Percentiles rank a stretch among this genome's conserved stretches.
Conservation (phyloP, 2,888 invertebrate species). For the Opisthograptis luteolata region DNA sequence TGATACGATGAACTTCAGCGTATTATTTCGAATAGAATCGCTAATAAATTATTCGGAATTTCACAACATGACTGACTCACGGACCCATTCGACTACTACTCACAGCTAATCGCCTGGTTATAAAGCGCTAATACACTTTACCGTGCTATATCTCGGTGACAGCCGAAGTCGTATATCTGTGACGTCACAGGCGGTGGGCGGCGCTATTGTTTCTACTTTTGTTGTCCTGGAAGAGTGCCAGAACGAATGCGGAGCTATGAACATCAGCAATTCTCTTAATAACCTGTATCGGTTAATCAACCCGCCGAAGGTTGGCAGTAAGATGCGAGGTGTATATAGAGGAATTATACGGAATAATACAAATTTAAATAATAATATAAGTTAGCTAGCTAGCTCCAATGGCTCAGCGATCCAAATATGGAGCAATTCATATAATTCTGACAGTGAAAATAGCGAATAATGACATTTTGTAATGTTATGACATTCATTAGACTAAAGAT, state of each 20-base stretch:
- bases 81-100: constrained; percentile 13
- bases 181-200: constrained; percentile 57
- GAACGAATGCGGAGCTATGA: constrained; percentile 71
- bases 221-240: constrained; percentile 67
- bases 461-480: too few relatives aligned
- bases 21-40: constrained; percentile 2
- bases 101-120: constrained; percentile 23
- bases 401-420: too few relatives aligned
- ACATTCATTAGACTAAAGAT: too few relatives aligned
- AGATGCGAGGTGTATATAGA: constrained; percentile 39
- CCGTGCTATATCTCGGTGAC: constrained; percentile 42
- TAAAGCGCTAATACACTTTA: constrained; percentile 44
- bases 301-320: constrained; percentile 68
- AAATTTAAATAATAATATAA: too few relatives aligned
- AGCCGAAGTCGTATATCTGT: constrained; percentile 57
- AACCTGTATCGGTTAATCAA: constrained; percentile 80
- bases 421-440: too few relatives aligned
- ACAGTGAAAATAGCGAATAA: too few relatives aligned
- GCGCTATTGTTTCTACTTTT: constrained; percentile 59
- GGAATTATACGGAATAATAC: constrained; percentile 15
- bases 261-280: constrained; percentile 76
- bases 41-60: constrained; percentile 8
- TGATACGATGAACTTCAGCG: neutral
- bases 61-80: constrained; percentile 16
- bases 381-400: too few relatives aligned